These are phyloP conservation scores for Aphaenogaster floridana DNA, from an alignment of 1,140 invertebrate species.

Conservation along the genomic window DNA sequence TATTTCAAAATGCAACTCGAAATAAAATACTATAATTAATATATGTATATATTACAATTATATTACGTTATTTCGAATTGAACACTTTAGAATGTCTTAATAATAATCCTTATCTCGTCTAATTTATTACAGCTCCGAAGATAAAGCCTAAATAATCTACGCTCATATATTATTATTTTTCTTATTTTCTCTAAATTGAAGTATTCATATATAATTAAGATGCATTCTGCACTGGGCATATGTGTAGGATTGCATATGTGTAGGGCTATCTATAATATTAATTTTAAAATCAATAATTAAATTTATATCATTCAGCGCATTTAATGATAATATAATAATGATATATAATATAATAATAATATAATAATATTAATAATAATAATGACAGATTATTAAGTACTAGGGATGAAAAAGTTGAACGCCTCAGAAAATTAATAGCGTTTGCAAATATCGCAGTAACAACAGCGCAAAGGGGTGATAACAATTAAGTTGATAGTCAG, in stretches of 20 bases:
- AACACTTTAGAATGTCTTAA: slow-evolving; percentile 16
- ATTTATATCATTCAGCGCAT: slow-evolving; percentile 63
- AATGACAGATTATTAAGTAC: slow-evolving; percentile 52
- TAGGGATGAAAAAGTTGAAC: slow-evolving; percentile 46
- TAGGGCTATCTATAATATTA: slow-evolving; percentile 73
- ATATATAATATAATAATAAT: slow-evolving; percentile 60
- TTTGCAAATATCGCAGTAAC: slow-evolving; percentile 59
- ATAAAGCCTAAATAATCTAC: not conserved
- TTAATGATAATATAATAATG: slow-evolving; percentile 69
- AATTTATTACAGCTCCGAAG: not conserved
- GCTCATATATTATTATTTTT: slow-evolving; percentile 9
- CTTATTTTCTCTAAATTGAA: not conserved
- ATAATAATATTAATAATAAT: slow-evolving; percentile 61
- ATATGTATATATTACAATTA: slow-evolving; percentile 14
- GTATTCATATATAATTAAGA: slow-evolving; percentile 21
- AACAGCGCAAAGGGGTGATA: slow-evolving; percentile 23
- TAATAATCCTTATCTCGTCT: slow-evolving; percentile 4
- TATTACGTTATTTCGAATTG: slow-evolving; percentile 19
- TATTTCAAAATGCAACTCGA: slow-evolving; percentile 10
- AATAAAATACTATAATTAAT: slow-evolving; percentile 7
- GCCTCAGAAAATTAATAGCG: slow-evolving; percentile 50
- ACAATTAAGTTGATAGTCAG: slow-evolving; percentile 66
- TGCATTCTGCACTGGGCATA: not conserved
- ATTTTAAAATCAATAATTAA: slow-evolving; percentile 74
- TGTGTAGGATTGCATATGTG: slow-evolving; percentile 46